Percentiles rank a stretch among this genome's conserved stretches.
Evolutionary conservation across 2,113 vertebrate genomes (phyloP).

Genomic region (Microcebus tavaratra): DNA sequence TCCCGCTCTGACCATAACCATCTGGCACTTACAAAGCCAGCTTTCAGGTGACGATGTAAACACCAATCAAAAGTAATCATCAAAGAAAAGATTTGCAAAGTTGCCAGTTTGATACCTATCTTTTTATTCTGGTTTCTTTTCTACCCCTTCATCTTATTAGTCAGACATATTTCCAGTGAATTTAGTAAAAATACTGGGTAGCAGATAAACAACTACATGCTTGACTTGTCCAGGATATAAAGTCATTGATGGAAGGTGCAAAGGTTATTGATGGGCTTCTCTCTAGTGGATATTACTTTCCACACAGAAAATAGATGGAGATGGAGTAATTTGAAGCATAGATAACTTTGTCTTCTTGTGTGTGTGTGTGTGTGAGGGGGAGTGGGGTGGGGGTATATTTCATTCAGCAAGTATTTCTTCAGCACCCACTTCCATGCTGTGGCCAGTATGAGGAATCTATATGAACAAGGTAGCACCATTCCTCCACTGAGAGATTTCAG

Average conservation of each 20-base stretch:
- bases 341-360: not conserved
- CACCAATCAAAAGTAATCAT: slow-evolving; percentile 58
- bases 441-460: not conserved
- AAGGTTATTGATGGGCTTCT: slow-evolving; percentile 66
- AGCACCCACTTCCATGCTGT: not conserved
- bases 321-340: not conserved
- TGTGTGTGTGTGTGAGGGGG: not conserved
- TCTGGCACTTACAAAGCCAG: slow-evolving; percentile 38
- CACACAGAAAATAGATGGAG: not conserved
- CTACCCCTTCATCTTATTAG: slow-evolving; percentile 45
- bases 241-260: slow-evolving; percentile 71
- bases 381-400: not conserved
- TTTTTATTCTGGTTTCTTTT: slow-evolving; percentile 49
- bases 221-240: slow-evolving; percentile 78
- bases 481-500: not conserved
- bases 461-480: not conserved
- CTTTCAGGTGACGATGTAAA: slow-evolving; percentile 69
- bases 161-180: slow-evolving; percentile 69
- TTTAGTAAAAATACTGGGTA: slow-evolving; percentile 67
- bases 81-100: slow-evolving; percentile 62
- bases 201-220: slow-evolving; percentile 69
- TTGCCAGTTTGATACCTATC: slow-evolving; percentile 65
- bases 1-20: slow-evolving; percentile 58
- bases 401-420: not conserved
- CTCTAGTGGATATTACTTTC: not conserved